These are phyloP conservation scores for Eilema depressum DNA, from an alignment of 2,888 invertebrate species.

Conservation along the genomic window DNA sequence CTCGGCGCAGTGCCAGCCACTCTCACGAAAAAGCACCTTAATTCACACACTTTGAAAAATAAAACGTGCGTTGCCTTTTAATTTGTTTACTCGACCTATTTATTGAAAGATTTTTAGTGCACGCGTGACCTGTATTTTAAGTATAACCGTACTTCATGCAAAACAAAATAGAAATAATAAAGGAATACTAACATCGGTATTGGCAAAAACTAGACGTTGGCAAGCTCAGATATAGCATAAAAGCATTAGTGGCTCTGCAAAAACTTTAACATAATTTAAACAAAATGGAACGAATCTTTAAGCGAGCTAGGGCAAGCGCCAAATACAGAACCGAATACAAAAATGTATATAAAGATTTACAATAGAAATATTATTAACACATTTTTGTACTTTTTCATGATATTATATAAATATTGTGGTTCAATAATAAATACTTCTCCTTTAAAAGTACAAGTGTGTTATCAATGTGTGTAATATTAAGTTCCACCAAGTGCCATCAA, in stretches of 20 bases:
- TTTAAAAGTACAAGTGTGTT: no score
- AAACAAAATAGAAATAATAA: neutral
- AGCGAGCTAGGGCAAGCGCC: neutral
- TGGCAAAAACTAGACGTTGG: neutral
- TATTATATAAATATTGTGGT: no score
- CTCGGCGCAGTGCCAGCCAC: conserved; percentile 75
- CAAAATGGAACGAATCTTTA: neutral
- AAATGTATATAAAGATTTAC: no score
- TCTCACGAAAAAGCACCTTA: conserved; percentile 70
- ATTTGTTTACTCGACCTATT: conserved; percentile 53
- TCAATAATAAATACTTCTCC: no score
- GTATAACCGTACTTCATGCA: neutral
- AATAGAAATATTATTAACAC: no score
- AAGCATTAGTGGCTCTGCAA: neutral
- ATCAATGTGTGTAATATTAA: no score
- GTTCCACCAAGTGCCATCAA: no score
- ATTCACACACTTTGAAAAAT: conserved; percentile 65
- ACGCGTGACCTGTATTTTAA: neutral
- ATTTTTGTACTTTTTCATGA: no score
- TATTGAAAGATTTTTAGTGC: conserved; percentile 21
- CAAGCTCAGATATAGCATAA: neutral
- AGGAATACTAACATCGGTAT: neutral
- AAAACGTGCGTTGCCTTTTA: conserved; percentile 45
- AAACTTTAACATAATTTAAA: neutral
- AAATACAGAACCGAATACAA: no score